Base-by-base conservation (phyloP, 1,140 invertebrate species). In the Monochamus saltuarius region DNA sequence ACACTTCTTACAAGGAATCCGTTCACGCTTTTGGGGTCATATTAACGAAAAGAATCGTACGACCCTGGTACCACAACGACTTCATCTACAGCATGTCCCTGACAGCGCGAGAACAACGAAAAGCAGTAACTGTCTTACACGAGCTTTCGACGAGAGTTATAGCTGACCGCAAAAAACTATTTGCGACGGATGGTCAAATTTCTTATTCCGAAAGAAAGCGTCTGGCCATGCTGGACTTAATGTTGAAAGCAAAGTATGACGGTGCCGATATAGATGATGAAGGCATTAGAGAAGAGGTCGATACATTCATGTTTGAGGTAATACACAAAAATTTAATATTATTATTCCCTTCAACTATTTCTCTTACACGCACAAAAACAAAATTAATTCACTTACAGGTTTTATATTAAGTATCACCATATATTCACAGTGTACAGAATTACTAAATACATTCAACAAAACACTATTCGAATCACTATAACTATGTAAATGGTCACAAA, bases 221-320 rank as follows among this genome's bases (percentile, higher is more conserved):
- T 57, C 67, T 87, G 29, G 87, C 89, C 1, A 91, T 94, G 74
- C 77, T 93, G 47, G 90, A 92, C 77, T 75, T 89, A 40, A 73
- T 91, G 9, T 80, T 91, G 19, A 79, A 84, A 68, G 79, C 79
- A 54, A 83, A 81, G 61, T 75, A 83, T 17, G 77, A 84, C 40
- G 84, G 81, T 8, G 74, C 76, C 6, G 72, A 75, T 8, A 76
- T 91, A 11, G 76, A 81, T 0, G 81, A 86, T 64, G 82, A 85
- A 61, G 85, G 88, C 67, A 90, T 93, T 49, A 79, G 88, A 50
- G 90, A 93, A 74, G 91, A 93, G 79, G 90, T 92, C 4, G 90
- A 94, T 69, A 94, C 91, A 4, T 94, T 93, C 69, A 91, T 89
- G 84, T 90, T 90, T 76, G 88, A 88, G 81, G 88, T 88, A 51